Evolutionary conservation across 2,888 invertebrate genomes (phyloP).

Genomic region (Tanytarsus gracilentus): DNA sequence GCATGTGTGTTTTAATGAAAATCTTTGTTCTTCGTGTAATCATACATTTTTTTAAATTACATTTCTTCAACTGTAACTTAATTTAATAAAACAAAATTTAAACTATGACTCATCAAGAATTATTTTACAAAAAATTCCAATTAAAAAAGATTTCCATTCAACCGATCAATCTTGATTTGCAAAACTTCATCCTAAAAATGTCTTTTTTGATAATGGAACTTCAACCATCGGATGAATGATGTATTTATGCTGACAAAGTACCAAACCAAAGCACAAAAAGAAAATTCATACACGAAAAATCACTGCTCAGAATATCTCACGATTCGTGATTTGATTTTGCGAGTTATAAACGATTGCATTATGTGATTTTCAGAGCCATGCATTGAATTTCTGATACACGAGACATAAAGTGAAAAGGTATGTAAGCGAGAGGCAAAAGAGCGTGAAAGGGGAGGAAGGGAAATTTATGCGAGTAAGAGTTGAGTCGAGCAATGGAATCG

Average conservation of each 20-base stretch:
- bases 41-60: no score
- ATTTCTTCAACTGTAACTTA: no score
- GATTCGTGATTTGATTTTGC: slow-evolving; percentile 25
- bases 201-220: no score
- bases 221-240: not conserved
- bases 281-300: not conserved
- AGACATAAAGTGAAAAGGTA: not conserved
- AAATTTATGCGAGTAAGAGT: not conserved
- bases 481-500: slow-evolving; percentile 5
- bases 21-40: no score
- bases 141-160: no score
- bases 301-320: slow-evolving; percentile 16
- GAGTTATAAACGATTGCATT: slow-evolving; percentile 27
- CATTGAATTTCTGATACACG: slow-evolving; percentile 15
- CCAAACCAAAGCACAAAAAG: slow-evolving; percentile 1
- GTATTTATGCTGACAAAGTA: not conserved
- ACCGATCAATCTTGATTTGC: no score
- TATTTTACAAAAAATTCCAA: no score
- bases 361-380: slow-evolving; percentile 8
- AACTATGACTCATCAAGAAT: no score
- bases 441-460: not conserved
- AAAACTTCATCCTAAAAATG: no score
- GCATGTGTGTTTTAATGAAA: no score
- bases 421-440: no score
- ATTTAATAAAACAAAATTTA: no score